phyloP scores from a whole-genome alignment of 2,797 vertebrate genomes.

The Glyptemys insculpta region DNA sequence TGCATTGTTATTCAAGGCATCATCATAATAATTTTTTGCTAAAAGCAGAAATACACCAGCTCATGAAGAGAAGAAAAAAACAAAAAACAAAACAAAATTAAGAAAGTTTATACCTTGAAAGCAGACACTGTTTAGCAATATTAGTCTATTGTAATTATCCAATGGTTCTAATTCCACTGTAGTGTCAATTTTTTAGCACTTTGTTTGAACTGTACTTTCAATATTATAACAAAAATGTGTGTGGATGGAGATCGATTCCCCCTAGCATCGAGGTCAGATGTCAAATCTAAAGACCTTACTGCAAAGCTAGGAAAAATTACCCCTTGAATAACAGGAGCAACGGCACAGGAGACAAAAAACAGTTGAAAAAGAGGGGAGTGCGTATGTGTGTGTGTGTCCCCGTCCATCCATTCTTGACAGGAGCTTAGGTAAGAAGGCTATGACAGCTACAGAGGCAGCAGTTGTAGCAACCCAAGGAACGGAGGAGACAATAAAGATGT shows the following conservation, averaged over 20 bases:
- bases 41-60: not conserved
- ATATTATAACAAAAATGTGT: not conserved
- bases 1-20: not conserved
- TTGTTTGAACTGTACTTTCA: not conserved
- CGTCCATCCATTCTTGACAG: too few relatives aligned
- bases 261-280: not conserved
- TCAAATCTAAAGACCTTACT: not conserved
- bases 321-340: not conserved
- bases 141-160: not conserved
- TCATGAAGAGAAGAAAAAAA: too few relatives aligned
- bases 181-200: not conserved
- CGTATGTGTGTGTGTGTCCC: too few relatives aligned
- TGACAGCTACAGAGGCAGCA: not conserved
- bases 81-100: too few relatives aligned
- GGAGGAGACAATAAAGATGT: not conserved
- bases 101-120: slow-evolving; percentile 2
- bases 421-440: not conserved
- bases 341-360: not conserved
- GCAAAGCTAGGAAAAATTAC: not conserved
- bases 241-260: not conserved
- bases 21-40: not conserved
- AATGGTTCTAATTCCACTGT: accelerated
- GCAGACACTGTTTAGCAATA: not conserved
- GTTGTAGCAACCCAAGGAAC: not conserved
- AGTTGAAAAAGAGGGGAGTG: too few relatives aligned